These are phyloP conservation scores for Nannospalax galili DNA, from an alignment of 2,113 vertebrate species.

Conservation along the genomic window DNA sequence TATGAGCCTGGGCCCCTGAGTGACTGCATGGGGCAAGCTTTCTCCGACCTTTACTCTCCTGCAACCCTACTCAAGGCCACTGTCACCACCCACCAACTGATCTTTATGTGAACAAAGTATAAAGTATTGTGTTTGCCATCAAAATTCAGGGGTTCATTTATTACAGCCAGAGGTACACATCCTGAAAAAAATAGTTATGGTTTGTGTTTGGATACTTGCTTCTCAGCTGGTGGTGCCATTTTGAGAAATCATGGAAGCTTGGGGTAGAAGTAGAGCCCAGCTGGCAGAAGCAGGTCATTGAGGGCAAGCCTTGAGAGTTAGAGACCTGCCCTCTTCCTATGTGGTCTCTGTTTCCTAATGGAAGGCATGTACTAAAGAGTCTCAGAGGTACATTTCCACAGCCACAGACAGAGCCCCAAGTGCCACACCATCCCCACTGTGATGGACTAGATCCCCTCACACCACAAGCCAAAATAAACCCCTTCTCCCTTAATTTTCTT, in stretches of 20 bases:
- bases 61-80: not conserved
- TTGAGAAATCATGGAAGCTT: not conserved
- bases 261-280: not conserved
- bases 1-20: not conserved
- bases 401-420: not conserved
- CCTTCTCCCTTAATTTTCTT: not conserved
- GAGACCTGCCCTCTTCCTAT: not conserved
- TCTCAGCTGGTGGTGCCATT: not conserved
- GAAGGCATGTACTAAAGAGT: not conserved
- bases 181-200: not conserved
- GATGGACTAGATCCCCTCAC: not conserved
- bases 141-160: not conserved
- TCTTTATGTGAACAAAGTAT: not conserved
- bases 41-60: fast-evolving
- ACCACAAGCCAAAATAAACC: not conserved
- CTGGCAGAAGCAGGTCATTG: not conserved
- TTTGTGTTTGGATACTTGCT: not conserved
- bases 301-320: not conserved
- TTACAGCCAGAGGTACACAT: not conserved
- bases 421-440: not conserved
- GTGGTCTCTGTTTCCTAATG: not conserved
- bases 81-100: not conserved
- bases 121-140: not conserved
- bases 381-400: not conserved
- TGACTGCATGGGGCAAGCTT: not conserved